A percentile compares a stretch with the other conserved stretches of the same genome.
phyloP scores from a whole-genome alignment of 2,888 invertebrate species.

The Caenorhabditis zanzibari region DNA sequence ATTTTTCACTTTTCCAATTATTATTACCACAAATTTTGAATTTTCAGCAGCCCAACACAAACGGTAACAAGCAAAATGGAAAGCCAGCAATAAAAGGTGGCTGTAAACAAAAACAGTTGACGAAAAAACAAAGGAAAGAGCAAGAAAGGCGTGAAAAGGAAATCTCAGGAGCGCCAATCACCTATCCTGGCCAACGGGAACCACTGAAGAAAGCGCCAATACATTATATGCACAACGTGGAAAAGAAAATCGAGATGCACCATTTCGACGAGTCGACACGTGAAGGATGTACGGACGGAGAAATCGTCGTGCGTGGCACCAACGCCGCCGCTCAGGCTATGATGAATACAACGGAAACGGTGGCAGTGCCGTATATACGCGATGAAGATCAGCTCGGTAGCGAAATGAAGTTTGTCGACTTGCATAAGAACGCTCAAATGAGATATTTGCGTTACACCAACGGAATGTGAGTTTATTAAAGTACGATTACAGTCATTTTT shows the following conservation, averaged over 20 bases:
- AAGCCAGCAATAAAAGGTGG: conserved; percentile 19
- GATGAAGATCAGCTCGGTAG: conserved; percentile 9
- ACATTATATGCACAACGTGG: not conserved
- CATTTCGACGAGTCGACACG: conserved; percentile 33
- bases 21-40: not conserved
- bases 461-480: conserved; percentile 20
- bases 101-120: conserved; percentile 50
- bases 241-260: conserved; percentile 16
- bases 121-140: conserved; percentile 50
- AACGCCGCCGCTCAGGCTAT: conserved; percentile 33
- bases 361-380: conserved; percentile 36
- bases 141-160: conserved; percentile 15
- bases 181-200: conserved; percentile 9
- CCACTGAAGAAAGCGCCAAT: not conserved
- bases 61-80: not conserved
- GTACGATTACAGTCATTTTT: too few relatives aligned
- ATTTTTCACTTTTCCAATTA: not conserved
- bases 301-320: conserved; percentile 26
- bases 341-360: not conserved
- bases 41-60: conserved; percentile 1
- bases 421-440: conserved; percentile 37
- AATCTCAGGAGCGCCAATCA: not conserved
- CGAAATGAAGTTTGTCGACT: conserved; percentile 23
- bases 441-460: conserved; percentile 20
- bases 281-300: conserved; percentile 4